Evolutionary conservation across 2,888 invertebrate genomes (phyloP).

Genomic region (Acrobasis suavella): DNA sequence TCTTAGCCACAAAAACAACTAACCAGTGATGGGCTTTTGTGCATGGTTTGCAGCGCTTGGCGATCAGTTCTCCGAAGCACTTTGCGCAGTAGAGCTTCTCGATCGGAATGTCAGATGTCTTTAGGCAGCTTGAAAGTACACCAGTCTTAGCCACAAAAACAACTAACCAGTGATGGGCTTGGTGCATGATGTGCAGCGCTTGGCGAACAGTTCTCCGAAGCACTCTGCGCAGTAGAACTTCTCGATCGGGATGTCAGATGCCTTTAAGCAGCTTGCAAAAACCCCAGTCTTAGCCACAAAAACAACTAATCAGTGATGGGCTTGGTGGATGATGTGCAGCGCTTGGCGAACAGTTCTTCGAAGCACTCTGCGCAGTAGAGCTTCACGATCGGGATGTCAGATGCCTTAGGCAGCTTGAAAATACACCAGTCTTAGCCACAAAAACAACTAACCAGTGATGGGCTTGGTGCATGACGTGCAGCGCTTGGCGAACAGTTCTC

Average conservation of each 20-base stretch:
- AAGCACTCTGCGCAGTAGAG: conserved; percentile 99
- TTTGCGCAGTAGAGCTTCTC: conserved; percentile 99
- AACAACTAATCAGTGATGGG: conserved; percentile 98
- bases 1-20: too few relatives aligned
- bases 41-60: conserved; percentile 98
- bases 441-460: conserved; percentile 91
- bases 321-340: conserved; percentile 98
- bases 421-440: too few relatives aligned
- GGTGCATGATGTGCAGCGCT: conserved; percentile 97
- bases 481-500: conserved; percentile 98
- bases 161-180: conserved; percentile 98
- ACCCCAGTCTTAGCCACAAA: too few relatives aligned
- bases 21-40: conserved; percentile 99
- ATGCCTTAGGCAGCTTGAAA: too few relatives aligned
- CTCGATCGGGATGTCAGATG: too few relatives aligned
- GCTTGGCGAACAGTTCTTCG: conserved; percentile 98
- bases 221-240: conserved; percentile 99
- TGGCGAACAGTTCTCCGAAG: conserved; percentile 99
- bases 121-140: too few relatives aligned
- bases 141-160: too few relatives aligned
- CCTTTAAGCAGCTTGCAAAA: too few relatives aligned
- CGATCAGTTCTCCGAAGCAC: conserved; percentile 99
- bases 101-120: too few relatives aligned
- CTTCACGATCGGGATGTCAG: too few relatives aligned
- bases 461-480: conserved; percentile 99